Percentiles rank a stretch among this genome's conserved stretches.
phyloP scores from a whole-genome alignment of 2,888 invertebrate species.

The Agrotis exclamationis region DNA sequence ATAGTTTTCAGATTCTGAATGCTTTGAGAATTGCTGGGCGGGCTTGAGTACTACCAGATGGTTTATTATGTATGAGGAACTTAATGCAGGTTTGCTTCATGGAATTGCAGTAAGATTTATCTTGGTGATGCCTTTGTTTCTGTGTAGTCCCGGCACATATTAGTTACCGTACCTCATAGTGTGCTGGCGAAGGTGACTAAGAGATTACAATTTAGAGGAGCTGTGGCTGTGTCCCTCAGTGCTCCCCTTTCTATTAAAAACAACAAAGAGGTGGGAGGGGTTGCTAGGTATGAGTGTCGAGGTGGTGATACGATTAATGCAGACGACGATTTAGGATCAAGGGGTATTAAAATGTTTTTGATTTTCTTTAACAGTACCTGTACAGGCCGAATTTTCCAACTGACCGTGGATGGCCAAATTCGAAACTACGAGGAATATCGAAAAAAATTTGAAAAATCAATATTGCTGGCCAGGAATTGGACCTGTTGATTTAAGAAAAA shows the following conservation, averaged over 20 bases:
- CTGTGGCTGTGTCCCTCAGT: not conserved
- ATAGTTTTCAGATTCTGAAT: conserved; percentile 61
- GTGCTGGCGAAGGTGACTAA: not conserved
- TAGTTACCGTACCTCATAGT: conserved; percentile 3
- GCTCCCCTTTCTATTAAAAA: not conserved
- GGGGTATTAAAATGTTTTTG: too few species aligned
- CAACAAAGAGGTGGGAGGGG: not conserved
- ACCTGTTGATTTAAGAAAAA: too few species aligned
- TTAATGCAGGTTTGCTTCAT: conserved; percentile 13
- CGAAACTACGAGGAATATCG: too few species aligned
- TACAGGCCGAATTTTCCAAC: too few species aligned
- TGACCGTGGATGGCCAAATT: too few species aligned
- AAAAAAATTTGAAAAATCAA: too few species aligned
- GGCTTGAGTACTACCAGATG: conserved; percentile 44
- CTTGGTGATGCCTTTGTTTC: conserved; percentile 27
- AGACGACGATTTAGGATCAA: not conserved
- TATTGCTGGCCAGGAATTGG: too few species aligned
- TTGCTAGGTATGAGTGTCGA: not conserved
- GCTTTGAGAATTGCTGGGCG: conserved; percentile 52
- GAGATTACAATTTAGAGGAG: conserved; percentile 1
- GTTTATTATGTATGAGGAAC: conserved; percentile 36
- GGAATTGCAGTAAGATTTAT: conserved; percentile 44
- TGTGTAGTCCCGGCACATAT: not conserved
- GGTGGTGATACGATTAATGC: not conserved
- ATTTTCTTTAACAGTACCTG: too few species aligned